phyloP scores from a whole-genome alignment of 1,140 invertebrate species.

The Muscidifurax raptorellus region DNA sequence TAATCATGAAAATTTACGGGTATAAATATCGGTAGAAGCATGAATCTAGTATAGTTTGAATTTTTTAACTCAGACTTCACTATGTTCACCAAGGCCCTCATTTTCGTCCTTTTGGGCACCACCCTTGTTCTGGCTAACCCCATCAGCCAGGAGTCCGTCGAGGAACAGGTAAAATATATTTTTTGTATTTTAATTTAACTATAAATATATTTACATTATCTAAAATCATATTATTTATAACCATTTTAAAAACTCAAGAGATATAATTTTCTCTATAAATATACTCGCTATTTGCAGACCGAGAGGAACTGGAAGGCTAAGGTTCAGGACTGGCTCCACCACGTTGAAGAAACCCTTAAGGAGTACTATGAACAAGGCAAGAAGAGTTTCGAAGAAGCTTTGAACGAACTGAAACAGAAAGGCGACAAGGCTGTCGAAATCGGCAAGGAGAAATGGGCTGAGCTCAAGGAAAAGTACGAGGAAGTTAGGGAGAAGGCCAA shows the following conservation, averaged over 20 bases:
- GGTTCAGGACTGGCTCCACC: background rate
- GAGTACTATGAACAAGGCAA: background rate
- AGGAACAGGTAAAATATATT: background rate
- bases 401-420: background rate
- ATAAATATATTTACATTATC: background rate
- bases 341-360: background rate
- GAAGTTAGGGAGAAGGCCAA: background rate
- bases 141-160: background rate
- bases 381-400: background rate
- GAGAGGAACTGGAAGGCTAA: background rate
- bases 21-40: background rate
- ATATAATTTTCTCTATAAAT: background rate
- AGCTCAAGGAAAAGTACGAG: background rate
- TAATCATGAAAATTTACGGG: background rate
- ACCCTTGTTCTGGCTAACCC: background rate
- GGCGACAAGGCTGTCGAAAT: background rate
- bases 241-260: background rate
- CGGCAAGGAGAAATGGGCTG: background rate
- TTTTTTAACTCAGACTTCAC: background rate
- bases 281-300: background rate
- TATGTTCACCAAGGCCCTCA: slow-evolving; percentile 5
- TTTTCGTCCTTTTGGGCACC: background rate
- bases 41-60: background rate
- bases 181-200: background rate
- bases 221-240: background rate